phyloP scores from a whole-genome alignment of 2,797 vertebrate species.

The Acridotheres tristis region DNA sequence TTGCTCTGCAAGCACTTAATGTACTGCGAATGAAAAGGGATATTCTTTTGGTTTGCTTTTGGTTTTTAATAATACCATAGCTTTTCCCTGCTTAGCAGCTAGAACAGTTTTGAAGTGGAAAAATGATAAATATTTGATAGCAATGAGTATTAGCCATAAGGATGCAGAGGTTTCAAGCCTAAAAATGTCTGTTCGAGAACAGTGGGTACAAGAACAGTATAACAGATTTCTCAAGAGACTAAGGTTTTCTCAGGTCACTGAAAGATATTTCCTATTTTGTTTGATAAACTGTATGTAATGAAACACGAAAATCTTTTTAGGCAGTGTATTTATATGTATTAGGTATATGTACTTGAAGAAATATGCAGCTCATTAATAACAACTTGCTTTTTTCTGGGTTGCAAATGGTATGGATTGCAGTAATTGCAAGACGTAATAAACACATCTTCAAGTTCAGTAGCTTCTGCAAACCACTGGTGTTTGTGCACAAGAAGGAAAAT shows the following conservation, averaged over 20 bases:
- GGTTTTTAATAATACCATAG: not conserved
- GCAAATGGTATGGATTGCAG: not conserved
- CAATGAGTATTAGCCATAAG: slow-evolving; percentile 1
- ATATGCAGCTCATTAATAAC: not conserved
- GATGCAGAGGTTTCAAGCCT: not conserved
- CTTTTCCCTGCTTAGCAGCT: not conserved
- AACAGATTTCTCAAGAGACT: not conserved
- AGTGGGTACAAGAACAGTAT: not conserved
- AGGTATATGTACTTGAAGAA: not conserved
- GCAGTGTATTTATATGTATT: not conserved
- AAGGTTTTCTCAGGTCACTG: not conserved
- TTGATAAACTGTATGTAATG: not conserved
- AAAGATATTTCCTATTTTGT: not conserved
- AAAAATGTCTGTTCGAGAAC: not conserved
- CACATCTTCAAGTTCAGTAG: not conserved
- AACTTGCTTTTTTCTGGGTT: not conserved
- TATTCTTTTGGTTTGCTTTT: not conserved
- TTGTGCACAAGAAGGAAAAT: not conserved
- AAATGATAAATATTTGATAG: slow-evolving; percentile 57
- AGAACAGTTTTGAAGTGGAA: slow-evolving; percentile 31
- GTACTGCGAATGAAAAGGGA: not conserved
- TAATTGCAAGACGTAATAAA: not conserved
- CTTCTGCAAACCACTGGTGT: not conserved
- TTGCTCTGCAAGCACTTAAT: not conserved
- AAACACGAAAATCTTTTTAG: not conserved